Conservation (phyloP, 2,888 invertebrate species). For the Drosophila crucigera region DNA sequence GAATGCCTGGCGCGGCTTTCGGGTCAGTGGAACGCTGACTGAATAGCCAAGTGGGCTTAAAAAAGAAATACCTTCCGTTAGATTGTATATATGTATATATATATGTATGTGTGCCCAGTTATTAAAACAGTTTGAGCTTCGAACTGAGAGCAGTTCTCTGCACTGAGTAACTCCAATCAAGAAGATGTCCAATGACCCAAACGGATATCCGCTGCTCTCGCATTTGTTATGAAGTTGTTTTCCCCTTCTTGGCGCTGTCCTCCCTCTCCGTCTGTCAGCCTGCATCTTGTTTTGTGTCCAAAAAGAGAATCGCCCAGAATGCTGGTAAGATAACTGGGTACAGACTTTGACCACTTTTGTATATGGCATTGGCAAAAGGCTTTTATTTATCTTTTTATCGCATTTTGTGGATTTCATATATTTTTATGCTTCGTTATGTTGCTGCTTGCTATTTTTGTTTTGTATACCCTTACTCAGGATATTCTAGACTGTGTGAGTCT, state of each 20-base stretch:
- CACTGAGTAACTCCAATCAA: constrained; percentile 49
- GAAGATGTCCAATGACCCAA: constrained; percentile 46
- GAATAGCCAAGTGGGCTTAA: constrained; percentile 62
- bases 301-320: constrained; percentile 22
- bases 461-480: background rate
- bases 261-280: background rate
- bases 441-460: constrained; percentile 40
- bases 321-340: constrained; percentile 3
- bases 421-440: constrained; percentile 68
- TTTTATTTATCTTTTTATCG: constrained; percentile 19
- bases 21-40: constrained; percentile 48
- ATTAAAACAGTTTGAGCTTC: constrained; percentile 30
- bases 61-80: constrained; percentile 35
- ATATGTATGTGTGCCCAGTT: constrained; percentile 27
- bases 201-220: constrained; percentile 58
- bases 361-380: constrained; percentile 22
- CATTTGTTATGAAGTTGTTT: constrained; percentile 53
- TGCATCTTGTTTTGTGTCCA: constrained; percentile 40
- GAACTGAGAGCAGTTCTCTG: constrained; percentile 6
- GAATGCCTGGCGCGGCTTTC: constrained; percentile 65
- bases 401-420: constrained; percentile 49
- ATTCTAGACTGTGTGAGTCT: background rate
- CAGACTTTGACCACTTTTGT: constrained; percentile 25
- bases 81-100: constrained; percentile 14
- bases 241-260: background rate